Evolutionary conservation across 2,888 invertebrate genomes (phyloP).

Genomic region (Muschampia staudingeri): DNA sequence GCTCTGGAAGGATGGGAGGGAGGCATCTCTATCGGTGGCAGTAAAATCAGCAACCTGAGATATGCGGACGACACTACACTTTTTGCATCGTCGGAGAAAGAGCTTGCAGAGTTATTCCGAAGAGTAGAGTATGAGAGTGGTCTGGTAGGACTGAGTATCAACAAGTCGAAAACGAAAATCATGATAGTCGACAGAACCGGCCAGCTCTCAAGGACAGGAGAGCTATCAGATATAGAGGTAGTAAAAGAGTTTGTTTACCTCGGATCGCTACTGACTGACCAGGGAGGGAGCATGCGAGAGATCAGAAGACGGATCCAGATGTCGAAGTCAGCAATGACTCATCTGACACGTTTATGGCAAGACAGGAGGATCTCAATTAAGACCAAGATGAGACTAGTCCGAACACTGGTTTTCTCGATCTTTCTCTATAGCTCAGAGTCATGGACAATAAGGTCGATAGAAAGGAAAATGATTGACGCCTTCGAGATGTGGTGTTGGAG

Average conservation of each 20-base stretch:
- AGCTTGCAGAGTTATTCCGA: background rate
- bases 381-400: background rate
- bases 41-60: conserved; percentile 15
- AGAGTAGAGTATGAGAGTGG: background rate
- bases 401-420: background rate
- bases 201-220: background rate
- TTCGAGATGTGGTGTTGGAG: too few relatives aligned
- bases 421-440: background rate
- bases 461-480: too few relatives aligned
- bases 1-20: conserved; percentile 22
- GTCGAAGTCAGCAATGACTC: background rate
- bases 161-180: background rate
- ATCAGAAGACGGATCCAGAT: background rate
- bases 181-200: background rate
- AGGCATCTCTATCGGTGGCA: conserved; percentile 19
- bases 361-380: background rate
- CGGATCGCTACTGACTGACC: background rate
- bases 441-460: too few relatives aligned
- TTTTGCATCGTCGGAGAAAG: background rate
- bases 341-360: background rate
- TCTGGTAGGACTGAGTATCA: background rate
- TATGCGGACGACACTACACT: conserved; percentile 35
- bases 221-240: background rate
- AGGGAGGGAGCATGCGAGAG: background rate
- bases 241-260: background rate